Evolutionary conservation across 1,140 invertebrate species (phyloP).

Genomic region (Camponotus vicinus): DNA sequence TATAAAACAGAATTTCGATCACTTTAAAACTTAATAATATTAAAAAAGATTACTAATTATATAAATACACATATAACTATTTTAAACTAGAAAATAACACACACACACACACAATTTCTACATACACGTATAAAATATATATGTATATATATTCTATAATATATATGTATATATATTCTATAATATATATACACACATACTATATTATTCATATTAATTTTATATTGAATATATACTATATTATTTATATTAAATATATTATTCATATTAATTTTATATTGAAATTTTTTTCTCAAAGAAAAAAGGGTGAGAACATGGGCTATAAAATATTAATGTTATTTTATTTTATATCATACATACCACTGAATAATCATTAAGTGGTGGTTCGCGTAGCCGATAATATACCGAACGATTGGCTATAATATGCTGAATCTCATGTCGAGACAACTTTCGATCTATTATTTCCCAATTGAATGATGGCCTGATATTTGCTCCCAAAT

Average conservation of each 20-base stretch:
- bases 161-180: too few species aligned
- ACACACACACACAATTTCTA: too few species aligned
- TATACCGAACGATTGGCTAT: conserved; percentile 67
- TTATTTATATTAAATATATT: not conserved
- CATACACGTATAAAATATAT: not conserved
- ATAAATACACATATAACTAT: not conserved
- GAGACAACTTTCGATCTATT: conserved; percentile 55
- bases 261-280: conserved; percentile 18
- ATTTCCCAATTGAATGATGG: conserved; percentile 72
- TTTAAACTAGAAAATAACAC: too few species aligned
- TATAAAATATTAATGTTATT: not conserved
- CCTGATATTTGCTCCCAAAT: conserved; percentile 75
- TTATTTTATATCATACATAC: conserved; percentile 41
- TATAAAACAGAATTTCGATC: conserved; percentile 38
- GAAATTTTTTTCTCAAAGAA: not conserved
- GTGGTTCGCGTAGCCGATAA: conserved; percentile 62
- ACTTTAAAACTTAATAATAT: not conserved
- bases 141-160: too few species aligned
- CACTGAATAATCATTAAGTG: conserved; percentile 62
- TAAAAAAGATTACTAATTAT: not conserved
- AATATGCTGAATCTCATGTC: conserved; percentile 55
- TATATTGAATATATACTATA: not conserved
- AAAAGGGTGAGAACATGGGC: too few species aligned
- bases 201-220: too few species aligned
- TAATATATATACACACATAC: too few species aligned